These are phyloP conservation scores for Gavialis gangeticus DNA, from an alignment of 2,113 vertebrate genomes.

Conservation along the genomic window DNA sequence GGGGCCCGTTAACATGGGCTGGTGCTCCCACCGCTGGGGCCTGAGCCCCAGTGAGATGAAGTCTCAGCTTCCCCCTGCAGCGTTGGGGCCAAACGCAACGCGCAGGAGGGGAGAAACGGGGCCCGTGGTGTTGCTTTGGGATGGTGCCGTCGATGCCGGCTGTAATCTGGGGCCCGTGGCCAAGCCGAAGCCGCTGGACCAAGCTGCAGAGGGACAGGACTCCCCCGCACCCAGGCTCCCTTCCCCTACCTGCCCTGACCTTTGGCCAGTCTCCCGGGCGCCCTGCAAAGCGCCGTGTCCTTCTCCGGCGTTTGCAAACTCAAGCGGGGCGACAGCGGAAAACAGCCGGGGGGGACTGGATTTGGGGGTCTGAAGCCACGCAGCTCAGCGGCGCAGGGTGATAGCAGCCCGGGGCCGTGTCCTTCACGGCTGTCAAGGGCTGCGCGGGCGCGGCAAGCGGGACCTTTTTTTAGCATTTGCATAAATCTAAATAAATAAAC, in stretches of 20 bases:
- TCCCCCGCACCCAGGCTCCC: too few relatives aligned
- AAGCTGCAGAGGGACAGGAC: background rate
- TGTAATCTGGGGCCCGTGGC: background rate
- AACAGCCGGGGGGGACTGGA: background rate
- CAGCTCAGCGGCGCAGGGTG: background rate
- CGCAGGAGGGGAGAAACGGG: background rate
- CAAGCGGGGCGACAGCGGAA: background rate
- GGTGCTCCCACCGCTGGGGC: background rate
- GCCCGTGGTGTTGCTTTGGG: background rate
- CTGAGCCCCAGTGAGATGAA: too few relatives aligned
- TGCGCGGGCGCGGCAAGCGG: background rate
- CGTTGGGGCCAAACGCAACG: background rate
- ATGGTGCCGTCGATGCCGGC: background rate
- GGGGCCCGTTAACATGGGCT: fast-evolving
- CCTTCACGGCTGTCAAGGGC: background rate
- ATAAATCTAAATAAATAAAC: background rate
- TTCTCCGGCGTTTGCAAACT: background rate
- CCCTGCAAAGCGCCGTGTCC: background rate
- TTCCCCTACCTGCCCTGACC: too few relatives aligned
- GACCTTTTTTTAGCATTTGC: background rate
- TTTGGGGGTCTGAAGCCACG: background rate
- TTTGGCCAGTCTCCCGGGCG: too few relatives aligned
- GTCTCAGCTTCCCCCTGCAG: background rate
- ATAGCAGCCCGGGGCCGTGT: background rate
- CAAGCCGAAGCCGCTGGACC: background rate